A percentile compares a stretch with the other conserved stretches of the same genome.
Evolutionary conservation across 2,797 vertebrate species (phyloP).

Genomic region (Paramormyrops hopkinsi): DNA sequence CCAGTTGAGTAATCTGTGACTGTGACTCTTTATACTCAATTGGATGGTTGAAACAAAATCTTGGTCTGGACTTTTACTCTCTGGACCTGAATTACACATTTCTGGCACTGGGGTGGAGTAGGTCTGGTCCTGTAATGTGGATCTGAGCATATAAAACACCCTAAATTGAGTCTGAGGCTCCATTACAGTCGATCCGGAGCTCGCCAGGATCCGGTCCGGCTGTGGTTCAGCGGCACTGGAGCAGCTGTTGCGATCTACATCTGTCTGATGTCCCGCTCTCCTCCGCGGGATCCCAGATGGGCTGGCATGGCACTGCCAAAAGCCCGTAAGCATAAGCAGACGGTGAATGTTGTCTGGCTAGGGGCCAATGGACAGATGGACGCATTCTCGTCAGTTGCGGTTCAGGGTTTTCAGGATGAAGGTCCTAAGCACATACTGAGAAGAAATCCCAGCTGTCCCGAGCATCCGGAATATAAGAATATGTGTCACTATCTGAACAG

Average conservation of each 20-base stretch:
- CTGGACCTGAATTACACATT: background rate
- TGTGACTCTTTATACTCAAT: background rate
- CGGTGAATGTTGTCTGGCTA: background rate
- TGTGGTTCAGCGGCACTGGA: background rate
- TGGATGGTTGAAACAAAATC: background rate
- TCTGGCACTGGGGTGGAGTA: background rate
- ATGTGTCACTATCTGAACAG: background rate
- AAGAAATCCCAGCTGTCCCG: background rate
- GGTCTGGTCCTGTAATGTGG: background rate
- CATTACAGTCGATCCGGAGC: background rate
- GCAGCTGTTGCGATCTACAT: background rate
- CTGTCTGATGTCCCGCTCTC: background rate
- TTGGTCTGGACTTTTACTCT: background rate
- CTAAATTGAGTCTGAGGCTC: background rate
- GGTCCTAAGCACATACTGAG: background rate
- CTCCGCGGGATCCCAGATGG: background rate
- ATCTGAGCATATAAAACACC: background rate
- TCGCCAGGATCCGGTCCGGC: background rate
- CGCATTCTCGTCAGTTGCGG: background rate
- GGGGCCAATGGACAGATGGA: background rate
- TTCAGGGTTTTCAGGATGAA: background rate
- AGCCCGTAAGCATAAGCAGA: background rate
- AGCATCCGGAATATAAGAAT: background rate
- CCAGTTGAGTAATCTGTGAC: background rate
- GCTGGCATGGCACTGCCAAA: background rate